A percentile compares a stretch with the other conserved stretches of the same genome.
phyloP scores from a whole-genome alignment of 2,888 invertebrate genomes.

The Eumacrocentrus americanus region DNA sequence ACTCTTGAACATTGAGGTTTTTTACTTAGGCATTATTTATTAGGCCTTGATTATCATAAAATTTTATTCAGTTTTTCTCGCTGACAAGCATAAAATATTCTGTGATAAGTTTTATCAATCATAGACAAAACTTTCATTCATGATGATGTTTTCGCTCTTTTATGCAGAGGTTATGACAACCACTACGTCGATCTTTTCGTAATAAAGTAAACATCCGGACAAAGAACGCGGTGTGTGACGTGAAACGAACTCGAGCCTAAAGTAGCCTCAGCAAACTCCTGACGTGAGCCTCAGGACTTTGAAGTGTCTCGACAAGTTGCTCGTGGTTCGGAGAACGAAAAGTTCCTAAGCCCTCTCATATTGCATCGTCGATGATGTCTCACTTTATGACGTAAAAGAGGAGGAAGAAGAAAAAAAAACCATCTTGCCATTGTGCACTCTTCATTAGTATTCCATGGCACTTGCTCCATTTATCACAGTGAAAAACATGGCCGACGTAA shows the following conservation, averaged over 20 bases:
- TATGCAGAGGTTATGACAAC: background rate
- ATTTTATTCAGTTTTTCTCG: background rate
- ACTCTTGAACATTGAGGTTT: background rate
- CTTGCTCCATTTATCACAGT: slow-evolving; percentile 6
- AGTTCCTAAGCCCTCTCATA: slow-evolving; percentile 25
- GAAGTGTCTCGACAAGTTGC: slow-evolving; percentile 27
- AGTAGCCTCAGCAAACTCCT: slow-evolving; percentile 7
- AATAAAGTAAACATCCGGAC: slow-evolving; percentile 7
- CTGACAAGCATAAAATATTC: background rate
- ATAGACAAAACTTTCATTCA: background rate
- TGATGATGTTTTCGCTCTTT: background rate
- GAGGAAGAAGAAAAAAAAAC: background rate
- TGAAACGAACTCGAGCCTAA: slow-evolving; percentile 9
- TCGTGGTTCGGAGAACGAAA: slow-evolving; percentile 15
- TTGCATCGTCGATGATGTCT: slow-evolving; percentile 5
- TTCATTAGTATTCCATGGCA: slow-evolving; percentile 10
- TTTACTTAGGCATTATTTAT: background rate
- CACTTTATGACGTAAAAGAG: background rate
- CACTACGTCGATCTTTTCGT: slow-evolving; percentile 10
- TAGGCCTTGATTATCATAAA: background rate
- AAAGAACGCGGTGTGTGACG: slow-evolving; percentile 12
- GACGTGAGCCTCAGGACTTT: slow-evolving; percentile 21
- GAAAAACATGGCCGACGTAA: background rate
- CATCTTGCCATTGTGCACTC: background rate
- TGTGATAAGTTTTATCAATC: background rate